Evolutionary conservation across 2,797 vertebrate genomes (phyloP).

Genomic region (Hoplostethus mediterraneus): DNA sequence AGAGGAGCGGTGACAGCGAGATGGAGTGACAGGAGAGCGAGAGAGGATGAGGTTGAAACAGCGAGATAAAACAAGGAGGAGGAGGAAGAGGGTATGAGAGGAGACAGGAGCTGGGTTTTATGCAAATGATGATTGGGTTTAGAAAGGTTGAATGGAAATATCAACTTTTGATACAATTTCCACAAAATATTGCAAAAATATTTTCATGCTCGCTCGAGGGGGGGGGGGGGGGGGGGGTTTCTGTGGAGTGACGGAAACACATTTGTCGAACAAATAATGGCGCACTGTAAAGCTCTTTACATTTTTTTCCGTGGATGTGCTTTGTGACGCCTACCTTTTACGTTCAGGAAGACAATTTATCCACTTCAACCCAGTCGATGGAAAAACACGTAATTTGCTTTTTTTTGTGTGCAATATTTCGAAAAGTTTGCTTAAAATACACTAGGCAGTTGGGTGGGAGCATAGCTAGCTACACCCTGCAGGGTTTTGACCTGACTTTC

Average conservation of each 20-base stretch:
- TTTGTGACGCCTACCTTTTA: too few relatives aligned
- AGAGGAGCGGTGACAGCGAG: constrained; percentile 31
- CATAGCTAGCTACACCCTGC: neutral
- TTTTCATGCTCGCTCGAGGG: neutral
- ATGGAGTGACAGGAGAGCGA: constrained; percentile 29
- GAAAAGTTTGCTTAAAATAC: too few relatives aligned
- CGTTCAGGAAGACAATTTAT: too few relatives aligned
- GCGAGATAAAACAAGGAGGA: neutral
- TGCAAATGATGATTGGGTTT: too few relatives aligned
- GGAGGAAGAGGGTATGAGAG: neutral
- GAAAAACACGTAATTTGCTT: too few relatives aligned
- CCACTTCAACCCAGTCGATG: too few relatives aligned
- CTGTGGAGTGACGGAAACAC: neutral
- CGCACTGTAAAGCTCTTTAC: neutral
- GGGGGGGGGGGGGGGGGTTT: too few relatives aligned
- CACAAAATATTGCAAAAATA: neutral
- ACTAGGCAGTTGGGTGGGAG: neutral
- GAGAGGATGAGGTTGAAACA: constrained; percentile 9
- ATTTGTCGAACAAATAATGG: neutral
- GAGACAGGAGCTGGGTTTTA: too few relatives aligned
- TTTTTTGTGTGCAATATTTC: too few relatives aligned
- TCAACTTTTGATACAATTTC: neutral
- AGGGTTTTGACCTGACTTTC: too few relatives aligned
- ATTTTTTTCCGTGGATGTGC: neutral
- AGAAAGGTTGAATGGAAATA: constrained; percentile 15